phyloP scores from a whole-genome alignment of 2,113 vertebrate genomes.

The Cololabis saira region DNA sequence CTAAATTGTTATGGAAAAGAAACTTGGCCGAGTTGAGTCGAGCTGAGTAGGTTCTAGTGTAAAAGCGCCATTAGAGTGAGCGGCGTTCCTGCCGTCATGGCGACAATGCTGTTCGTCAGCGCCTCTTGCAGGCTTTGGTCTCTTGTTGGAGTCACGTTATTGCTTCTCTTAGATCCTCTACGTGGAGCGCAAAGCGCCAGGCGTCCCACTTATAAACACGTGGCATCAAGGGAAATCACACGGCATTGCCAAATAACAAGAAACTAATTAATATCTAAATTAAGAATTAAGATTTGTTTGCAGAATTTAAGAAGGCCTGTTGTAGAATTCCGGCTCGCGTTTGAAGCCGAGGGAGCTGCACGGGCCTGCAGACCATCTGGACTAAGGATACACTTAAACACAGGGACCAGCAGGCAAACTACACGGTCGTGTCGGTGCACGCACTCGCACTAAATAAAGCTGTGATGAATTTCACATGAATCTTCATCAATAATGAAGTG shows the following conservation, averaged over 20 bases:
- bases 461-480: slow-evolving; percentile 59
- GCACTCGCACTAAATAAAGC: slow-evolving; percentile 39
- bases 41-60: too few species aligned
- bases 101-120: slow-evolving; percentile 4
- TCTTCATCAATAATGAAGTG: slow-evolving; percentile 55
- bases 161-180: slow-evolving; percentile 32
- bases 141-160: slow-evolving; percentile 51
- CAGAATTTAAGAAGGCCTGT: slow-evolving; percentile 46
- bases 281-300: slow-evolving; percentile 69
- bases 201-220: slow-evolving; percentile 52
- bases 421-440: slow-evolving; percentile 18
- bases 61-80: too few species aligned
- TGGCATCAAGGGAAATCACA: slow-evolving; percentile 67
- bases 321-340: slow-evolving; percentile 45
- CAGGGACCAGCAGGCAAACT: background rate
- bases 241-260: slow-evolving; percentile 59
- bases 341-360: slow-evolving; percentile 41
- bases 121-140: slow-evolving; percentile 15
- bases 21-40: too few species aligned
- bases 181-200: slow-evolving; percentile 33
- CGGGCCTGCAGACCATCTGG: slow-evolving; percentile 58
- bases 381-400: slow-evolving; percentile 22
- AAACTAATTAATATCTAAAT: slow-evolving; percentile 76
- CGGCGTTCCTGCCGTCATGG: too few species aligned
- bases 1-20: too few species aligned